Base-by-base conservation (phyloP, 2,888 invertebrate genomes). In the Gari tellinella region DNA sequence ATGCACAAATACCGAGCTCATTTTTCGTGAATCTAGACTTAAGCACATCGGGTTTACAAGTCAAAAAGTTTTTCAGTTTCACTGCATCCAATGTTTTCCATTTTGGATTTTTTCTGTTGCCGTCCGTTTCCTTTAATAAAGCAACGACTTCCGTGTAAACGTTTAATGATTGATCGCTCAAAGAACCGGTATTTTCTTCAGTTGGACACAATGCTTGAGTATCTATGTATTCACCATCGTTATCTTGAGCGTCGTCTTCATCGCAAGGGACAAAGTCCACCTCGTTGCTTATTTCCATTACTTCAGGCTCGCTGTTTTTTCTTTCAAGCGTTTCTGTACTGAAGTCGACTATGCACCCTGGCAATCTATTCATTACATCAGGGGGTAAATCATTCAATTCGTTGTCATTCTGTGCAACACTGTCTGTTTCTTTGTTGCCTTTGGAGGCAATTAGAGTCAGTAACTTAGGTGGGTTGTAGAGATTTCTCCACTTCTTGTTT, bases 391-490 rank as follows among this genome's bases (percentile, higher is more conserved):
- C 23, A n/a, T 25, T 25, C 4, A 56, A 7, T 2, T 56, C 56
- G 4, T 25, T 2, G 12, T 21, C n/a, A 21, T 12, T 41, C 1
- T 7, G 21, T 21, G 21, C 43, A 12, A 17, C 41, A 8, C 45
- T 48, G 8, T n/a, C 8, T 15, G 41, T 43, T 17, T 2, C 17
- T 43, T 56, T 43, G 43, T 12, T 1, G 7, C 21, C 25, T 8
- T 17, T n/a, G n/a, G n/a, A n/a, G 23, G 7, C 14, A 5, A 56
- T 2, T 14, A 41, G 26, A 3, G 41, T n/a, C 1, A 14, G 1
- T 37, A 60, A 48, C n/a, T 37, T 48, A n/a, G 7, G 4, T 17
- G 62, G 62, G 17, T 51, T 62, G 62, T 62, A 62, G n/a, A 62
- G 17, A 37, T 38, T 37, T 25, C 5, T 7, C 62, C 62, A 62